Evolutionary conservation across 2,113 vertebrate genomes (phyloP), one percentile per base, ranked within the genome.

Genomic region (Lanius collurio): DNA sequence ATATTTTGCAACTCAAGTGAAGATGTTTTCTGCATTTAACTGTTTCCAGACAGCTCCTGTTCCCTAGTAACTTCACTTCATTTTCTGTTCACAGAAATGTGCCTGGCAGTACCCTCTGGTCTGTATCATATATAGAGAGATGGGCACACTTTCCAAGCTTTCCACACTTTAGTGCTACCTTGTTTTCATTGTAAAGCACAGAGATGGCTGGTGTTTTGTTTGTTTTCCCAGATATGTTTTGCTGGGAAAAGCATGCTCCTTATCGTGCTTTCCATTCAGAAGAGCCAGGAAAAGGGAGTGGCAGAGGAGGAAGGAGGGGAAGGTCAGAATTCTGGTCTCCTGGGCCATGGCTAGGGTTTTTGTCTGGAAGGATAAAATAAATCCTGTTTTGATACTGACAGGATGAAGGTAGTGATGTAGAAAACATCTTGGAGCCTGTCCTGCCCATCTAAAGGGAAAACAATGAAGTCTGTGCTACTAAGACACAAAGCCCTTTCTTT

Each of bases 101-200:
- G 12, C 9, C 60, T 77, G 39, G 20, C 18, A 39, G 30, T 60
- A 41, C 50, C 22, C 17, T 35, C 14, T 30, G 4, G n/a, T 60
- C 44, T 44, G 13, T 23, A n/a, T 57, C 73, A 5, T 19, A 12
- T 1, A 0, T 0, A 31, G 5, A 69, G 21, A 6, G 16, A 9
- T 17, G 17, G 26, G 6, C 1, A 0, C 9, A 42, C 7, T 33
- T 64, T 50, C 15, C 27, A 42, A 37, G n/a, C 10, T 65, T 81
- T 67, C 56, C 24, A 10, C 1, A 1, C 4, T 37, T 49, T 20
- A 46, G 15, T 22, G 16, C 14, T 60, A 5, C 11, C 4, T 6
- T 6, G 7, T 64, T 74, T 67, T 22, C 30, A 13, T 22, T 30
- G 21, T 2, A 6, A 37, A 55, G 22, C 39, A 30, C 6, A 7